Evolutionary conservation across 2,113 vertebrate species (phyloP).

Genomic region (Hirundichthys speculiger): DNA sequence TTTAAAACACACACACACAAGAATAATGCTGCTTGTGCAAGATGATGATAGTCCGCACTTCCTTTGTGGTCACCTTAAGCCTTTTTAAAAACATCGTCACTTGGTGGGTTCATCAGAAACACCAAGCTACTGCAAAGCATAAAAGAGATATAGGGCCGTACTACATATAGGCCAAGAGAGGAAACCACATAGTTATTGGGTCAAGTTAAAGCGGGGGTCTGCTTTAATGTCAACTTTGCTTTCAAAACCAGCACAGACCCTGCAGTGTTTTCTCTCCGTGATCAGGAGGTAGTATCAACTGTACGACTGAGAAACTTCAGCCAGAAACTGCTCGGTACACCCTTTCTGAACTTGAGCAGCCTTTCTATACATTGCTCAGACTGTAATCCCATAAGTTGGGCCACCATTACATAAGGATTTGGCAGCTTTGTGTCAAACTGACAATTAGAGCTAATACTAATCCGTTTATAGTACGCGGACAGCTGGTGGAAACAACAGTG

Average conservation of each 20-base stretch:
- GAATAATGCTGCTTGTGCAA: slow-evolving; percentile 5
- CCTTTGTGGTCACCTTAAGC: slow-evolving; percentile 44
- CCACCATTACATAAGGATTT: slow-evolving; percentile 72
- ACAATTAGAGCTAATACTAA: slow-evolving; percentile 70
- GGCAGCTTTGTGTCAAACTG: slow-evolving; percentile 68
- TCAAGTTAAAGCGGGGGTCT: slow-evolving; percentile 8
- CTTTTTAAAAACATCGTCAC: slow-evolving; percentile 22
- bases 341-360: slow-evolving; percentile 57
- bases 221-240: slow-evolving; percentile 8
- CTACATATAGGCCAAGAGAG: not conserved
- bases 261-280: not conserved
- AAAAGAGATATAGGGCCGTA: slow-evolving; percentile 20
- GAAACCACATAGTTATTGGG: slow-evolving; percentile 45
- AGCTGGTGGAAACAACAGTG: slow-evolving; percentile 48
- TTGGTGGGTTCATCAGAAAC: no score
- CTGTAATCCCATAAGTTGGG: slow-evolving; percentile 68
- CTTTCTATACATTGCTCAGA: slow-evolving; percentile 65
- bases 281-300: not conserved
- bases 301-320: not conserved
- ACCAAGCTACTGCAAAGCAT: slow-evolving; percentile 12
- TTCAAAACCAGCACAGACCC: slow-evolving; percentile 6
- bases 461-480: slow-evolving; percentile 54
- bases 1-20: no score
- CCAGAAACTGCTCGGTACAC: slow-evolving; percentile 29
- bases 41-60: slow-evolving; percentile 36